Percentiles rank a stretch among this genome's conserved stretches.
Conservation (phyloP, 64 coral and sea anemone species). For the Montipora cactus region DNA sequence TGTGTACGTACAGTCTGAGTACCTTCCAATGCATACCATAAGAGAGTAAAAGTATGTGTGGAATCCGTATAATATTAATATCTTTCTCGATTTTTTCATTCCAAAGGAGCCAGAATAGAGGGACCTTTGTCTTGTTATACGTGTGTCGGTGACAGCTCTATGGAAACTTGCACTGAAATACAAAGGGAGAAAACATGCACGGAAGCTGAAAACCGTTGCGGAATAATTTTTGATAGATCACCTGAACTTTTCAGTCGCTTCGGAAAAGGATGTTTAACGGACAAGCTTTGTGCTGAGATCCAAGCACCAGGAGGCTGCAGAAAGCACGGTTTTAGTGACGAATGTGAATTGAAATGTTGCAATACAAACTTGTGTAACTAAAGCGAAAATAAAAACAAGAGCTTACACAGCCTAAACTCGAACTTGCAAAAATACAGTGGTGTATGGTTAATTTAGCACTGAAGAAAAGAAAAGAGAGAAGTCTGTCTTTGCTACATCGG, state of each 20-base stretch:
- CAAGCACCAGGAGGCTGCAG: not conserved
- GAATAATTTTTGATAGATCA: not conserved
- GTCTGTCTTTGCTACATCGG: too few relatives aligned
- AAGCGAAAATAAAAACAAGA: too few relatives aligned
- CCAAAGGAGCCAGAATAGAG: not conserved
- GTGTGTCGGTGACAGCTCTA: not conserved
- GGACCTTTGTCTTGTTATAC: not conserved
- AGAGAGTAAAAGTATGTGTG: too few relatives aligned
- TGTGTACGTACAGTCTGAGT: too few relatives aligned
- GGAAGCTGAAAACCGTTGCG: not conserved
- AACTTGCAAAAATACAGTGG: too few relatives aligned
- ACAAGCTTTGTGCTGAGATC: not conserved
- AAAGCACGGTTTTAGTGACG: not conserved
- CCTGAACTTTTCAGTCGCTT: too few relatives aligned
- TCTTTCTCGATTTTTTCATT: not conserved
- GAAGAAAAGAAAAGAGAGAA: too few relatives aligned
- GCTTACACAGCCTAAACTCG: too few relatives aligned
- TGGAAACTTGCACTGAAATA: conserved; percentile 12
- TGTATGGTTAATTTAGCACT: too few relatives aligned
- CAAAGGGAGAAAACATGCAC: not conserved
- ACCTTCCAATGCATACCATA: too few relatives aligned
- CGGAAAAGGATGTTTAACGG: conserved; percentile 22
- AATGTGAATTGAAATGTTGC: not conserved
- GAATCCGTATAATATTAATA: not conserved
- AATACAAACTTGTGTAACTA: not conserved